Percentiles rank a stretch among this genome's conserved stretches.
Evolutionary conservation across 2,888 invertebrate species (phyloP).

Genomic region (Megamerina dolium): DNA sequence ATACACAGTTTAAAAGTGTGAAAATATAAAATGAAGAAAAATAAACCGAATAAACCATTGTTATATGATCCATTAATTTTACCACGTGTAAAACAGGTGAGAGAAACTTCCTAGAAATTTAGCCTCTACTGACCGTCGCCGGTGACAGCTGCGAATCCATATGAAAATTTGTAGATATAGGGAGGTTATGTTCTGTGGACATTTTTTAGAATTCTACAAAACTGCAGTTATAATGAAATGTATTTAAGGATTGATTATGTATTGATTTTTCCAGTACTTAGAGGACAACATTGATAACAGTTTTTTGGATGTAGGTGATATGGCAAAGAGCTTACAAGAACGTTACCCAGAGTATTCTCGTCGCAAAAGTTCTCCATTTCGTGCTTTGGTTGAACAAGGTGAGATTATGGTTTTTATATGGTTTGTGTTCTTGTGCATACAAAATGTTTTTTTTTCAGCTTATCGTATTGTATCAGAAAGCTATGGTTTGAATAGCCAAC

Average conservation of each 20-base stretch:
- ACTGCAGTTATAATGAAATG: constrained; percentile 12
- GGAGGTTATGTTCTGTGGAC: constrained; percentile 28
- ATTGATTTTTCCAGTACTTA: constrained; percentile 54
- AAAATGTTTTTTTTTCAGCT: constrained; percentile 45
- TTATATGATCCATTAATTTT: constrained; percentile 55
- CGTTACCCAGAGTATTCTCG: constrained; percentile 72
- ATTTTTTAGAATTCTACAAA: not conserved
- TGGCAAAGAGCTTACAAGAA: constrained; percentile 73
- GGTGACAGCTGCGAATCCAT: too few relatives aligned
- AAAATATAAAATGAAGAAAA: constrained; percentile 33
- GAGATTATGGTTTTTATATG: too few relatives aligned
- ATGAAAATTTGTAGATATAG: too few relatives aligned
- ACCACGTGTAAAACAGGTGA: constrained; percentile 55
- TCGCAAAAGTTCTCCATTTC: constrained; percentile 74
- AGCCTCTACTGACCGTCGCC: too few relatives aligned
- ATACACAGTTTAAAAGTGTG: not conserved
- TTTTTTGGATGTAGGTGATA: constrained; percentile 74
- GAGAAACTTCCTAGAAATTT: not conserved
- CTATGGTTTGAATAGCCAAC: constrained; percentile 57
- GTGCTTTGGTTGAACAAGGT: constrained; percentile 65
- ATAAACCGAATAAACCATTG: constrained; percentile 40
- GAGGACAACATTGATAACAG: constrained; percentile 74
- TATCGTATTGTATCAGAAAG: constrained; percentile 67
- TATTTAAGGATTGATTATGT: constrained; percentile 5
- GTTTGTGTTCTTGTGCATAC: not conserved